Percentiles rank a stretch among this genome's conserved stretches.
Conservation (phyloP, 37 sponge, comb jelly and placozoan genomes). For the Lycopodina hypogea region DNA sequence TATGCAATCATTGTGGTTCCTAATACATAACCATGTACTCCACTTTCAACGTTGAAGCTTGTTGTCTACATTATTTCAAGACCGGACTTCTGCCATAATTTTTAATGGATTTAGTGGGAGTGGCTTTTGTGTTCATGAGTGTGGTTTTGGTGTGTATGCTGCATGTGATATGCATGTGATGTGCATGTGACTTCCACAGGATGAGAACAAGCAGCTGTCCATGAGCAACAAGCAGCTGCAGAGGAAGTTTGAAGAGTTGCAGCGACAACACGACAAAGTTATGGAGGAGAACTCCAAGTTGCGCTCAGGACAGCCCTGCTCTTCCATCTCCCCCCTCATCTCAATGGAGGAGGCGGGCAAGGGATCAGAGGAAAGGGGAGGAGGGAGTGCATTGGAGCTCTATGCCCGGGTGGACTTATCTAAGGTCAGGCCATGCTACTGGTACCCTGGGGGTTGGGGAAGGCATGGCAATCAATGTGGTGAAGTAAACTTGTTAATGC, state of each 20-base stretch:
- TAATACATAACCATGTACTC: no score
- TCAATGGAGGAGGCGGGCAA: constrained; percentile 11
- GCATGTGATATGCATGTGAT: neutral
- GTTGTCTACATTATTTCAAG: no score
- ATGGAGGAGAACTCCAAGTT: constrained; percentile 56
- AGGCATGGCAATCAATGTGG: no score
- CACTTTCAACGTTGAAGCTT: no score
- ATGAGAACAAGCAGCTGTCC: constrained; percentile 32
- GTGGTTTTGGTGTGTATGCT: neutral
- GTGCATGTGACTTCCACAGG: constrained; percentile 15
- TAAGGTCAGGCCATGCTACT: constrained; percentile 35
- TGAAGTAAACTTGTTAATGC: no score
- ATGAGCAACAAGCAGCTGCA: constrained; percentile 33
- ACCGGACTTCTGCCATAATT: no score
- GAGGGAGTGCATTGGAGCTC: constrained; percentile 4
- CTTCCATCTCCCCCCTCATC: constrained; percentile 26
- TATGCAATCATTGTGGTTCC: no score
- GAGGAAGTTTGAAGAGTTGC: constrained; percentile 27
- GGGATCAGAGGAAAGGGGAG: neutral
- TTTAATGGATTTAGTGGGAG: no score
- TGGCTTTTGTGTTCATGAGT: neutral
- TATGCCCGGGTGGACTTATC: constrained; percentile 19
- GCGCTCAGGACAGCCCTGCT: neutral
- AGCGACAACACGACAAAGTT: constrained; percentile 52
- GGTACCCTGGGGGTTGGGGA: no score